These are phyloP conservation scores for Merops nubicus DNA, from an alignment of 2,113 vertebrate genomes.

Conservation along the genomic window DNA sequence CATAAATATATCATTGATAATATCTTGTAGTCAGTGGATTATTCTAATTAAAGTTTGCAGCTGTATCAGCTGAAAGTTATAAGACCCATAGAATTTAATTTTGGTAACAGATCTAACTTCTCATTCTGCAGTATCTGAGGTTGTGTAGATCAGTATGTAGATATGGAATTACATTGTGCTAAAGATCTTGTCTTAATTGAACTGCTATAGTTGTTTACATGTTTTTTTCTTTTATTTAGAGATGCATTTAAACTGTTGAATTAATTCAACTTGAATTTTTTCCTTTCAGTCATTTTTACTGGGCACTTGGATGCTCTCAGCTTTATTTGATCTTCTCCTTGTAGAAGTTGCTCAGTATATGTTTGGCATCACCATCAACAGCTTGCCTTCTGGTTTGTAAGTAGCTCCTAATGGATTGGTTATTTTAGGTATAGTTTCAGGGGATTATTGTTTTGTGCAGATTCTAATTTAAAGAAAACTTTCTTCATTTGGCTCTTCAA, in stretches of 20 bases:
- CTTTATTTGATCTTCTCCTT: conserved; percentile 79
- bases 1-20: not conserved
- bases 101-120: not conserved
- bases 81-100: not conserved
- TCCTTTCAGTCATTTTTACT: conserved; percentile 81
- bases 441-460: not conserved
- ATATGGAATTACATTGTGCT: not conserved
- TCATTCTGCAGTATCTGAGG: not conserved
- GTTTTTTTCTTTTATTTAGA: not conserved
- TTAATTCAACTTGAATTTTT: conserved; percentile 10
- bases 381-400: conserved; percentile 86
- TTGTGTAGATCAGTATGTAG: not conserved
- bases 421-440: not conserved
- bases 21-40: not conserved
- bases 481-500: not conserved
- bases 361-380: conserved; percentile 71
- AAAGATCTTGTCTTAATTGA: not conserved
- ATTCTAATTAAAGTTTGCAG: not conserved
- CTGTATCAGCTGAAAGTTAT: not conserved
- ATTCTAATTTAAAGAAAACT: not conserved
- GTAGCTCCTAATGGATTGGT: conserved; percentile 55
- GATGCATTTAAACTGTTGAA: not conserved
- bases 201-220: not conserved
- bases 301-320: conserved; percentile 81
- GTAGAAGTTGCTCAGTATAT: conserved; percentile 71